These are phyloP conservation scores for Athalia cordata DNA, from an alignment of 2,888 invertebrate genomes.

Conservation along the genomic window DNA sequence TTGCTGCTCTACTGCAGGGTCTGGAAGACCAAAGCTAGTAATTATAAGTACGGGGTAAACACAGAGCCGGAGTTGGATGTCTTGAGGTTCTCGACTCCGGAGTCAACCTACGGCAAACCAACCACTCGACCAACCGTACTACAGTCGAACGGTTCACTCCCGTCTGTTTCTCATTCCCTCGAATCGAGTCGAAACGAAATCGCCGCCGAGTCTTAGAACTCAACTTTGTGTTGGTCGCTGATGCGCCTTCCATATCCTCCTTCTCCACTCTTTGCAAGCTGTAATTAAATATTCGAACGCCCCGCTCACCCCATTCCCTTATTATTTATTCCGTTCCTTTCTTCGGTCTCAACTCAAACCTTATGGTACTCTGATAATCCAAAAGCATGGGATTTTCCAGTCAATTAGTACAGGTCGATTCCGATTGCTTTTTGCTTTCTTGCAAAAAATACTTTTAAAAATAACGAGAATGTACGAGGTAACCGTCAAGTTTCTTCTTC, in stretches of 20 bases:
- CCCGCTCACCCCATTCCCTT: constrained; percentile 21
- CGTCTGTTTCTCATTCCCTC: constrained; percentile 61
- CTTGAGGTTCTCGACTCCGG: constrained; percentile 1
- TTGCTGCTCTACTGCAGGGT: constrained; percentile 53
- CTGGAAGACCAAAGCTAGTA: constrained; percentile 57
- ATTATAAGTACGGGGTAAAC: constrained; percentile 72
- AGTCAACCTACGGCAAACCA: constrained; percentile 50
- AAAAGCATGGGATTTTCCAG: too few species aligned
- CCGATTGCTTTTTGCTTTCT: too few species aligned
- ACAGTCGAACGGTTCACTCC: too few species aligned
- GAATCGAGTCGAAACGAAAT: constrained; percentile 20
- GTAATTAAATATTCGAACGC: constrained; percentile 68
- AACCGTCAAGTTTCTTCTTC: too few species aligned
- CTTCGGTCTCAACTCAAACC: constrained; percentile 24
- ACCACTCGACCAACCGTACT: constrained; percentile 52
- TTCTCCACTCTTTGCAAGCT: constrained; percentile 53
- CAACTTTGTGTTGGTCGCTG: constrained; percentile 16
- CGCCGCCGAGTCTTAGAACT: constrained; percentile 1
- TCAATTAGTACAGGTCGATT: too few species aligned
- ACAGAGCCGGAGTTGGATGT: constrained; percentile 60
- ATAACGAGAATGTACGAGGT: too few species aligned
- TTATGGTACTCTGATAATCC: too few species aligned
- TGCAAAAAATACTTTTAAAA: too few species aligned
- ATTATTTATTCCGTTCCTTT: constrained; percentile 45
- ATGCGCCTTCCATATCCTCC: constrained; percentile 14